Evolutionary conservation across 2,113 vertebrate species (phyloP).

Genomic region (Strix aluco): DNA sequence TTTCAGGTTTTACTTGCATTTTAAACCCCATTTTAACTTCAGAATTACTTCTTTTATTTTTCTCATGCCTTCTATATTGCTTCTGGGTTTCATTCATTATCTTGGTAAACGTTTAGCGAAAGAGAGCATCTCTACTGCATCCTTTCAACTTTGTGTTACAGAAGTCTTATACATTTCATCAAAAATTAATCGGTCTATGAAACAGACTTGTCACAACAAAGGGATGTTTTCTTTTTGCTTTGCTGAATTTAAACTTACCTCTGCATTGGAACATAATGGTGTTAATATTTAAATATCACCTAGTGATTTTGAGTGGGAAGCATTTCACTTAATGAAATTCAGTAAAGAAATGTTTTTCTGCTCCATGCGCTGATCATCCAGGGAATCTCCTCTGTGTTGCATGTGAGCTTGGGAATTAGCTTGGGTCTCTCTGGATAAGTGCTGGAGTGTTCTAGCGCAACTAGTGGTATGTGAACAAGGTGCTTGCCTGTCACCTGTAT

Average conservation of each 20-base stretch:
- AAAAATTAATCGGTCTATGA: not conserved
- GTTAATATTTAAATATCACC: not conserved
- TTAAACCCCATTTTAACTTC: not conserved
- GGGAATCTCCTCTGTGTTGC: not conserved
- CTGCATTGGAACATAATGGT: not conserved
- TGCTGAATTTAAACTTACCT: not conserved
- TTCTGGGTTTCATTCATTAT: not conserved
- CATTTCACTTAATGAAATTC: not conserved
- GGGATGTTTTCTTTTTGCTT: not conserved
- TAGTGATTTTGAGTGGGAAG: not conserved
- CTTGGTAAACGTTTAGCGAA: not conserved
- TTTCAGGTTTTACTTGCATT: not conserved
- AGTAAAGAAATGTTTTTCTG: not conserved
- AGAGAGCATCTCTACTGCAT: not conserved
- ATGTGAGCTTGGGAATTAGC: not conserved
- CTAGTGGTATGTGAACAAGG: not conserved
- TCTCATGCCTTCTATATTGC: not conserved
- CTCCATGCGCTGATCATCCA: not conserved
- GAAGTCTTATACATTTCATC: not conserved
- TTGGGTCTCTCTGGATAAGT: not conserved
- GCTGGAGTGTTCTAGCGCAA: not conserved
- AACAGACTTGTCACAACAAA: not conserved
- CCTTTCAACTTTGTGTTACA: not conserved
- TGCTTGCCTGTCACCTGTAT: conserved; percentile 5
- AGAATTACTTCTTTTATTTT: not conserved